Base-by-base conservation (phyloP, 2,888 invertebrate genomes). In the Morinoia aosen region DNA sequence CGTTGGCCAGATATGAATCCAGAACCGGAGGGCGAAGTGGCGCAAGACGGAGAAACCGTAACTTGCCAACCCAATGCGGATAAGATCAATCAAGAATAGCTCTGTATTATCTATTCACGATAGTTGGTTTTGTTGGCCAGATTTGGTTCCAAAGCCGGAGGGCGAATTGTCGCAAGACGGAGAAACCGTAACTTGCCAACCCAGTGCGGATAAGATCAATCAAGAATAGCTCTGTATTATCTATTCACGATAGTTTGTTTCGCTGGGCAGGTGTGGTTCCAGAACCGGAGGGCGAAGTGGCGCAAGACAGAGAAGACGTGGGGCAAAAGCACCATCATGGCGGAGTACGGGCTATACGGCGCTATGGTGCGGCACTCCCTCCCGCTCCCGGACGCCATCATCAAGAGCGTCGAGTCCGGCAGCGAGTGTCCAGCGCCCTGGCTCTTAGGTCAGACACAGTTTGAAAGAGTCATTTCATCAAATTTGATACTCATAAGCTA, bases 321-420 rank as follows among this genome's bases (percentile, higher is more conserved):
- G 99, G 99, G 99, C 94, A 98, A 99, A 97, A 99, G 99, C 97
- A 99, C 99, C 97, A 99, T 99, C 97, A 99, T 99, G 99, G 99
- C 99, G 97, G 99, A 99, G 97, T 99, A 99, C 97, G 99, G 99
- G 4, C 98, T 99, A 95, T 99, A 99, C 97, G 99, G 99, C 0
- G 99, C 99, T 97, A 99, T 99, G 99, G 99, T 99, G 97, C 98
- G 99, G 96, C 99, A 99, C 97, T 99, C 99, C 95, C 98, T 99
- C 97, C 99, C 99, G 0, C 98, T 99, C 97, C 99, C 99, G 2
- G 99, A 99, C 97, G 99, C 99, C 97, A 99, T 99, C 97, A 98
- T 99, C 97, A 99, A 99, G 97, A 99, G 99, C 97, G 99, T 99
- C 97, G 99, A 99, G 97, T 99, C 99, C 97, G 97, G 97, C 16